Conservation (phyloP, 2,888 invertebrate genomes). For the Nephrotoma appendiculata region DNA sequence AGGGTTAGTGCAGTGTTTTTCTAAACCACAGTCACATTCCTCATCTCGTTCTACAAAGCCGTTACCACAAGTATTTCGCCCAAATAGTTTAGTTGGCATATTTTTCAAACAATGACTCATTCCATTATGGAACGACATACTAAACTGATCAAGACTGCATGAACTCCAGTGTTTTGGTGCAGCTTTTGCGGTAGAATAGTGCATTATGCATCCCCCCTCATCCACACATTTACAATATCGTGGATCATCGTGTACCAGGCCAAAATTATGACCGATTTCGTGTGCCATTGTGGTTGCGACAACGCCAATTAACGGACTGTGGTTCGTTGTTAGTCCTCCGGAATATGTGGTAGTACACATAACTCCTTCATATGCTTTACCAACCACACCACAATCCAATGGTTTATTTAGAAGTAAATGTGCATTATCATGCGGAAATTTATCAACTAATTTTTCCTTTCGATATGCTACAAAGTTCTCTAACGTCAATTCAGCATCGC, state of each 20-base stretch:
- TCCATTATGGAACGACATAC: conserved; percentile 81
- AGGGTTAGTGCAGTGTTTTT: conserved; percentile 61
- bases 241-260: conserved; percentile 95
- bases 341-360: conserved; percentile 95
- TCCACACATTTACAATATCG: conserved; percentile 74
- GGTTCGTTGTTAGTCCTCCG: conserved; percentile 91
- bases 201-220: conserved; percentile 85
- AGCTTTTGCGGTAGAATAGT: conserved; percentile 75
- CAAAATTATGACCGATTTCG: conserved; percentile 98
- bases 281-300: conserved; percentile 96
- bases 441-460: conserved; percentile 55
- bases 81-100: conserved; percentile 66
- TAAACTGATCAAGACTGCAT: conserved; percentile 81
- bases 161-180: conserved; percentile 88
- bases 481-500: conserved; percentile 77
- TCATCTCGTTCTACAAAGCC: conserved; percentile 94
- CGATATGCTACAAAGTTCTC: conserved; percentile 85
- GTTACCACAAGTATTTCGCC: conserved; percentile 85
- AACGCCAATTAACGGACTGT: conserved; percentile 75
- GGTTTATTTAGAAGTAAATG: conserved; percentile 69
- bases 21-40: conserved; percentile 80
- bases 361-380: conserved; percentile 85
- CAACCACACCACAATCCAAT: conserved; percentile 89
- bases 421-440: conserved; percentile 93
- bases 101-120: conserved; percentile 91